Base-by-base conservation (phyloP, 2,797 vertebrate genomes). In the Salmo trutta region DNA sequence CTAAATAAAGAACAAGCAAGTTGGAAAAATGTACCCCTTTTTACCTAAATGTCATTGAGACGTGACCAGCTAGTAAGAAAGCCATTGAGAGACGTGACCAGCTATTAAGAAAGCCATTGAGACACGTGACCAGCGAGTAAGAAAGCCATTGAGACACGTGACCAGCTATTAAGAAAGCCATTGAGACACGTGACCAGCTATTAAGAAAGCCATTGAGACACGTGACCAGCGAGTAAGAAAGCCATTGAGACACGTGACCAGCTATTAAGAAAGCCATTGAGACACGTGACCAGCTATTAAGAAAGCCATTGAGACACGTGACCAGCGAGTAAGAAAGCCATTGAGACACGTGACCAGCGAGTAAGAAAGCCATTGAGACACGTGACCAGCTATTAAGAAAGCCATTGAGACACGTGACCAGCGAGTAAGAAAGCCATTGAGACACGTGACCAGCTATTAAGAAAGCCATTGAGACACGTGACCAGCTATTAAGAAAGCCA, bases 81-180 rank as follows among this genome's bases (percentile, higher is more conserved):
- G 17, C 3, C 12, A 47, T 15, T 33, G 33, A 33, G 5, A 33
- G 5, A 36, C 2, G 41, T 47, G 8, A 10, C 41, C 41, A 47
- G 64, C 77, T 65, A 76, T 76, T 36, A 0, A 6, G 33, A 79
- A 52, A 64, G 14, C 5, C 12, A 47, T 15, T 33, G 33, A 31
- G 31, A 33, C 5, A 33, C 41, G 41, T 47, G 41, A 10, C 41
- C 41, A 41, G 64, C 78, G 65, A 76, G 78, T 33, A 1, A 5
- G 33, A 79, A 52, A 64, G 14, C 5, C 7, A 47, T 15, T 33
- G 33, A 33, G 33, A 33, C 33, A 33, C 41, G 41, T 10, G 41
- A 10, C 41, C 41, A 41, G 64, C 78, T 71, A 75, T 76, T 33
- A 1, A 33, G 33, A 79, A 52, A 67, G 17, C 5, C 12, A 47